Base-by-base conservation (phyloP, 2,797 vertebrate species). In the Sebastes taczanowskii region DNA sequence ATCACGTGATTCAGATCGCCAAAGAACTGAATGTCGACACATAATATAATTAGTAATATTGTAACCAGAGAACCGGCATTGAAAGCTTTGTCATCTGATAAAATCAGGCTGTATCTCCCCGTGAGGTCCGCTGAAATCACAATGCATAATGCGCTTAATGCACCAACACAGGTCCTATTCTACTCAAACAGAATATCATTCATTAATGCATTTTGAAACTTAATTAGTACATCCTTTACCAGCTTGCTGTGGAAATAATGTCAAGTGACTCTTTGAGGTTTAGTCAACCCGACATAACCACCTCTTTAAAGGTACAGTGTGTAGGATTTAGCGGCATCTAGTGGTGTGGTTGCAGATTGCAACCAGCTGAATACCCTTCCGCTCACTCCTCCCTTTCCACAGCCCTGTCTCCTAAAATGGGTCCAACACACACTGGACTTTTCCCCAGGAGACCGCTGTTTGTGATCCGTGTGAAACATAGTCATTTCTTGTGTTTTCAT, bases 1-100 rank as follows among this genome's bases (percentile, higher is more conserved):
- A 63, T 86, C 90, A 85, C 81, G 73, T 88, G 84, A 88, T 83
- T 85, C 62, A 61, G 56, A 82, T 78, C 81, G 76, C 55, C 42
- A 78, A 76, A 77, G 78, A 81, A 76, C 9, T 55, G 16, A 82
- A 79, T 62, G 46, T 58, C 56, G 70, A 83, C 74, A 59, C 62
- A 52, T 72, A 72, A 73, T 69, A 58, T 74, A 75, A 81, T 49
- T 35, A 81, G 64, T 11, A 52, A 71, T 78, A 73, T 53, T 71
- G 65, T 80, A 73, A 61, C 27, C 46, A 34, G 13, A 46, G 34
- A 46, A 18, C 29, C 5, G 46, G 38, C 71, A 25, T 7, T n/a
- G 32, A 74, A 74, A 78, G 65, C 64, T 82, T 82, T 56, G 30
- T 84, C 84, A 84, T 86, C 53, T 80, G 84, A 88, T n/a, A 66